Percentiles rank a stretch among this genome's conserved stretches.
phyloP scores from a whole-genome alignment of 2,797 vertebrate species.

The Rachycentron canadum region DNA sequence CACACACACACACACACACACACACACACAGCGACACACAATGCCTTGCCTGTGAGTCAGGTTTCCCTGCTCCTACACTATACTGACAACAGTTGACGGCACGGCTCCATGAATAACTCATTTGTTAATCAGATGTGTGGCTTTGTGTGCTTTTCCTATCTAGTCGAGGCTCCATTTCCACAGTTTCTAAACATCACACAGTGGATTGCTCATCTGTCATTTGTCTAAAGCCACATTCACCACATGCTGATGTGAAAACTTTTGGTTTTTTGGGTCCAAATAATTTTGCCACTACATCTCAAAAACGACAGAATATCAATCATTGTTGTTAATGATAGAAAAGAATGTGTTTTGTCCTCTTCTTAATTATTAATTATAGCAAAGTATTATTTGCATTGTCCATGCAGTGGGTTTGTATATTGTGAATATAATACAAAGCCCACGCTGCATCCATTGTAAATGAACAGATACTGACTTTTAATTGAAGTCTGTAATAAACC shows the following conservation, averaged over 20 bases:
- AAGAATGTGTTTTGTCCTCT: constrained; percentile 6
- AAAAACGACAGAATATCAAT: background rate
- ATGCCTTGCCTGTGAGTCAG: constrained; percentile 24
- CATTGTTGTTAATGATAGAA: background rate
- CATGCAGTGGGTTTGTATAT: background rate
- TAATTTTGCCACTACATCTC: background rate
- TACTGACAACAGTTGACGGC: constrained; percentile 47
- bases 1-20: constrained; percentile 12
- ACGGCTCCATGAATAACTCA: constrained; percentile 76
- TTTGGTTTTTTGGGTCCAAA: background rate
- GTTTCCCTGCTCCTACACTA: background rate
- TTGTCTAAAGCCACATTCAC: background rate
- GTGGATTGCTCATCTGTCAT: constrained; percentile 9
- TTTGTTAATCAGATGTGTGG: constrained; percentile 55
- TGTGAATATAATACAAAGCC: background rate
- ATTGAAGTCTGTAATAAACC: background rate
- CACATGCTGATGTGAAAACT: background rate
- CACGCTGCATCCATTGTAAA: background rate
- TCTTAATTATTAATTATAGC: no score
- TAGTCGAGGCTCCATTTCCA: constrained; percentile 55
- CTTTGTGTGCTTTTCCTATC: constrained; percentile 56
- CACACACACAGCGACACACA: constrained; percentile 11
- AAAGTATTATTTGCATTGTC: no score
- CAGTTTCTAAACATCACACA: constrained; percentile 7
- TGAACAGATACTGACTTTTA: background rate